These are phyloP conservation scores for Drosophila murphyi DNA, from an alignment of 1,140 invertebrate species.

Conservation along the genomic window DNA sequence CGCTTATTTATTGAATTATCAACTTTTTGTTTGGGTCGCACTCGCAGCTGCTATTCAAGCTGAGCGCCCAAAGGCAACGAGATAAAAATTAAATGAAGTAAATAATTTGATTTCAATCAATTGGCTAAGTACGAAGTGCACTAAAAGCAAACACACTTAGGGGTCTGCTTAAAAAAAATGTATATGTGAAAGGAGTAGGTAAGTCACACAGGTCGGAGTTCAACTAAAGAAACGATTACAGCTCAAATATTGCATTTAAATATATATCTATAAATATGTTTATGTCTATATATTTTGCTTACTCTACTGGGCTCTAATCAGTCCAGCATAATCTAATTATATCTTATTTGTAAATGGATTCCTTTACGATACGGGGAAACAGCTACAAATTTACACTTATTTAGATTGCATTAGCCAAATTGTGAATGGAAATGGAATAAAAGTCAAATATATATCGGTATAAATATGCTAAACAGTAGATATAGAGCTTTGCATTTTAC, in stretches of 20 bases:
- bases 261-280: too few species aligned
- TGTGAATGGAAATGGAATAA: conserved; percentile 1
- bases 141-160: neutral
- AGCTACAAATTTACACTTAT: neutral
- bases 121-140: neutral
- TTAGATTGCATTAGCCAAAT: neutral
- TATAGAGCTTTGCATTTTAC: neutral
- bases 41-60: conserved; percentile 4
- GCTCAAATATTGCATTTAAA: too few species aligned
- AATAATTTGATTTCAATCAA: conserved; percentile 10
- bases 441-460: neutral
- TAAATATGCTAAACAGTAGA: conserved; percentile 22
- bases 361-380: neutral
- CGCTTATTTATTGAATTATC: conserved; percentile 29
- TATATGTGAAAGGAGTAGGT: neutral
- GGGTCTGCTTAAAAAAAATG: too few species aligned
- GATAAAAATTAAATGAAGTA: conserved; percentile 19
- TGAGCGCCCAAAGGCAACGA: conserved; percentile 16
- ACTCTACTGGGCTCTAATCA: too few species aligned
- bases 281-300: too few species aligned
- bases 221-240: too few species aligned
- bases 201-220: too few species aligned
- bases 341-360: too few species aligned
- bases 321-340: too few species aligned
- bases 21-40: conserved; percentile 14